Conservation (phyloP, 1,140 invertebrate genomes). For the Chlorops oryzae region DNA sequence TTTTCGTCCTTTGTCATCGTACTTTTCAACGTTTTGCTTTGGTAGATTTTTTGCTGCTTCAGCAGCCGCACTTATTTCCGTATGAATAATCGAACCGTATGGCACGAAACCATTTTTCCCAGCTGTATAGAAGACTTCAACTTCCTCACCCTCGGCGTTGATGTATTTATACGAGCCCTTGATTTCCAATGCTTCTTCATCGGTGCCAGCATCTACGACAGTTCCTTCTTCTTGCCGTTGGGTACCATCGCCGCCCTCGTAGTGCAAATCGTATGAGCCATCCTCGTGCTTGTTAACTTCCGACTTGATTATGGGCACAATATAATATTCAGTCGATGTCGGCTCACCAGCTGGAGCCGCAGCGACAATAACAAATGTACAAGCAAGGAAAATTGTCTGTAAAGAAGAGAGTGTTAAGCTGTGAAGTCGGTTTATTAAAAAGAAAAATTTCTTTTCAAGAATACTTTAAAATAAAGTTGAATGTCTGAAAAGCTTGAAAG, state of each 20-base stretch:
- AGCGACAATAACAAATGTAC: conserved; percentile 8
- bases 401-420: conserved; percentile 3
- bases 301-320: conserved; percentile 29
- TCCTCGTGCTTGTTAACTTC: conserved; percentile 23
- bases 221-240: conserved; percentile 19
- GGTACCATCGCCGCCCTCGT: conserved; percentile 28
- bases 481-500: too few species aligned
- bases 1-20: too few species aligned
- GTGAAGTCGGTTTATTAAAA: too few species aligned
- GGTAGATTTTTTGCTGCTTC: conserved; percentile 37
- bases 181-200: conserved; percentile 29
- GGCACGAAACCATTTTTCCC: conserved; percentile 42
- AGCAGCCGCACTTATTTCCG: conserved; percentile 34
- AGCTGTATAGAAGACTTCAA: conserved; percentile 39
- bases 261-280: conserved; percentile 22
- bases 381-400: conserved; percentile 26
- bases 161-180: conserved; percentile 37
- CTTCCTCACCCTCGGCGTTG: conserved; percentile 25
- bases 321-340: conserved; percentile 13
- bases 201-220: conserved; percentile 19
- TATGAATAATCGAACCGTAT: conserved; percentile 23
- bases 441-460: too few species aligned
- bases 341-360: conserved; percentile 9
- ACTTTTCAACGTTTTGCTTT: conserved; percentile 8
- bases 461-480: too few species aligned